These are phyloP conservation scores for Euschistus heros DNA, from an alignment of 1,140 invertebrate genomes.

Conservation along the genomic window DNA sequence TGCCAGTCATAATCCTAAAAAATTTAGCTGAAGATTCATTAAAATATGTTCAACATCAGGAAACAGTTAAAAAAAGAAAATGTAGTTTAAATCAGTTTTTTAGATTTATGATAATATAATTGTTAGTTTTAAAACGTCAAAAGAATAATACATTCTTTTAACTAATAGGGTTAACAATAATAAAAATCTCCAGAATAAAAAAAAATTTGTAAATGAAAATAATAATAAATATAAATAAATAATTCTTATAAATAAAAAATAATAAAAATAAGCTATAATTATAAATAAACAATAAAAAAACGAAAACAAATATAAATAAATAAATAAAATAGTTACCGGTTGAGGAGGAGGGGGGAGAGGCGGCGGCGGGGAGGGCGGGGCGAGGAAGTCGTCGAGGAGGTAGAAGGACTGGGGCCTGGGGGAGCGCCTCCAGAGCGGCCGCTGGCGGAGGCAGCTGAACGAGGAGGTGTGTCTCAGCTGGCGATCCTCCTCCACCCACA, in stretches of 20 bases:
- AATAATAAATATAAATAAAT: background rate
- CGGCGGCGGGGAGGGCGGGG: background rate
- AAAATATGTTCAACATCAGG: no score
- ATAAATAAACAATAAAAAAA: conserved; percentile 1
- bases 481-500: background rate
- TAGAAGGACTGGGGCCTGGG: conserved; percentile 17
- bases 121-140: no score
- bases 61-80: no score
- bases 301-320: background rate
- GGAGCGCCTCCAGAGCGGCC: background rate
- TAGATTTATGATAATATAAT: no score
- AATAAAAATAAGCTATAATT: background rate
- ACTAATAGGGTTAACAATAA: background rate
- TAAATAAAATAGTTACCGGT: background rate
- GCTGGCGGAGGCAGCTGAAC: background rate
- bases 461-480: conserved; percentile 11
- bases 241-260: background rate
- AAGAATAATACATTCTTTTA: no score
- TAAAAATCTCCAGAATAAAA: background rate
- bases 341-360: background rate
- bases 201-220: background rate
- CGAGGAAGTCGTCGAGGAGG: conserved; percentile 20
- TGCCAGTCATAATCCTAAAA: no score
- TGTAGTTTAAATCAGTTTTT: no score
- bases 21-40: no score